Conservation (phyloP, 1,140 invertebrate genomes). For the Brachionus sp. region DNA sequence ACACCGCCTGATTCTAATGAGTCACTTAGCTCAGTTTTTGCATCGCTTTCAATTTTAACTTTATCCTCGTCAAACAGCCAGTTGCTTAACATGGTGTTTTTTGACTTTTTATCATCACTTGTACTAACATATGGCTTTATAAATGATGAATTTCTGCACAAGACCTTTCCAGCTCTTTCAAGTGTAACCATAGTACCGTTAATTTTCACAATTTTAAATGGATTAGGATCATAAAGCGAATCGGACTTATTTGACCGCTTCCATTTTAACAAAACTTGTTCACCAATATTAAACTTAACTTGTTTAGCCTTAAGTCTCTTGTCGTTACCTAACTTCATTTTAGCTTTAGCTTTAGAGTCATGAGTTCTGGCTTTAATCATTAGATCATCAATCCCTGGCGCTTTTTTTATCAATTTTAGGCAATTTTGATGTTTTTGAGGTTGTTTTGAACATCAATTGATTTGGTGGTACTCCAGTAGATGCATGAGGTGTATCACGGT, state of each 20-base stretch:
- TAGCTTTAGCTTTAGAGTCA: not conserved
- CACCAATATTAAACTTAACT: not conserved
- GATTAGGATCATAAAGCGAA: not conserved
- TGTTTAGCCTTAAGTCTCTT: conserved; percentile 2
- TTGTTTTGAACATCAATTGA: not conserved
- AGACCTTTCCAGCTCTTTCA: not conserved
- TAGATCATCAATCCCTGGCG: not conserved
- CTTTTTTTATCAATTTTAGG: not conserved
- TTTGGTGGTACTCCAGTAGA: not conserved
- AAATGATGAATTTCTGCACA: not conserved
- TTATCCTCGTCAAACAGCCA: not conserved
- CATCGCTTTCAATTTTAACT: not conserved
- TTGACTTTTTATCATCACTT: not conserved
- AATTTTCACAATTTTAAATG: conserved; percentile 1
- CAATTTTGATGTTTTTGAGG: not conserved
- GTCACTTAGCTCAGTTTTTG: not conserved
- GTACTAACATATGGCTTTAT: not conserved
- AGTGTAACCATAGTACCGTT: not conserved
- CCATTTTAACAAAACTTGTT: conserved; percentile 13
- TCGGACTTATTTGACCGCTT: conserved; percentile 5
- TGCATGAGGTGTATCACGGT: not conserved
- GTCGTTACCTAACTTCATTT: not conserved
- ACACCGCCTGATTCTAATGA: not conserved
- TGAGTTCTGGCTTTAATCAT: not conserved
- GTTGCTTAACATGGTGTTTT: not conserved